phyloP scores from a whole-genome alignment of 2,113 vertebrate species.

The Gopherus flavomarginatus region DNA sequence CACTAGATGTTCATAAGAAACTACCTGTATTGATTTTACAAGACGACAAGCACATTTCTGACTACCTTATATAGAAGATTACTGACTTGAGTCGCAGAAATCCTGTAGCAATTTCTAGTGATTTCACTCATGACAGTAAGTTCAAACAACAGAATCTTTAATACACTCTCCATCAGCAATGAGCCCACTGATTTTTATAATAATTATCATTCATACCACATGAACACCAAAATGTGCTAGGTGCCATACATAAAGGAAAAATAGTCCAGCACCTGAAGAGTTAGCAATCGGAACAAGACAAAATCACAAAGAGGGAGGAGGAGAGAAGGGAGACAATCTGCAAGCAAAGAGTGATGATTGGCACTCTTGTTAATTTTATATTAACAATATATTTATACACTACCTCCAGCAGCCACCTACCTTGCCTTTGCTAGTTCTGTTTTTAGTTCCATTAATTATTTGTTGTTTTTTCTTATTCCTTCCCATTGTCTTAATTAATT shows the following conservation, averaged over 20 bases:
- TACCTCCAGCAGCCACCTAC: background rate
- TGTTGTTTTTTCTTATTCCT: background rate
- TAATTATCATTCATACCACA: background rate
- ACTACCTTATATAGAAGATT: background rate
- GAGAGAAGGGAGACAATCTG: background rate
- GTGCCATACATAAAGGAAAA: background rate
- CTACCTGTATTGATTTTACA: background rate
- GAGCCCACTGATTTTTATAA: background rate
- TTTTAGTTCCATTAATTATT: fast-evolving
- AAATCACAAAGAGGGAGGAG: background rate
- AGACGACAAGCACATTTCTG: background rate
- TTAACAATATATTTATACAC: background rate
- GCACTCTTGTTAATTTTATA: background rate
- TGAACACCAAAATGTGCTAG: background rate
- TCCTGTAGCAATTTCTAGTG: fast-evolving
- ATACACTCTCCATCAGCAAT: background rate
- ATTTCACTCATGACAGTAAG: background rate
- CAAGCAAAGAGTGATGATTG: background rate
- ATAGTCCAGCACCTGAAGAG: background rate
- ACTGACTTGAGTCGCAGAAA: background rate
- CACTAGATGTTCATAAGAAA: background rate
- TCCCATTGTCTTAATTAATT: background rate
- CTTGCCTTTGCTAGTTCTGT: background rate
- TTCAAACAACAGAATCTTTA: background rate
- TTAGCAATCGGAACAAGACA: background rate